Evolutionary conservation across 2,888 invertebrate species (phyloP).

Genomic region (Drosophila mercatorum): DNA sequence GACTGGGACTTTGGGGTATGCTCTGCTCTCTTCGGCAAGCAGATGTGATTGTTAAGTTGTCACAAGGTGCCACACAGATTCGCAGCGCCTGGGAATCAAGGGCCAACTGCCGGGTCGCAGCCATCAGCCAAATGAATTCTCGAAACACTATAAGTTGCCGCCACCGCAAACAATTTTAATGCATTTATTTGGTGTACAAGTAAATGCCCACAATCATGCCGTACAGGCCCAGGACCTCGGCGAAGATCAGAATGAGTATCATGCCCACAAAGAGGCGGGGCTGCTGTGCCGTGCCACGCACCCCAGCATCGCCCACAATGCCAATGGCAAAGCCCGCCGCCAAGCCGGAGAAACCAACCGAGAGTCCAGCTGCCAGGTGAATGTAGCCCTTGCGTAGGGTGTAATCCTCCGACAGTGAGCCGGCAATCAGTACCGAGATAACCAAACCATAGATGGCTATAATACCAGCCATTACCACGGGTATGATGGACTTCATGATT

Average conservation of each 20-base stretch:
- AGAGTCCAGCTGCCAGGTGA: slow-evolving; percentile 97
- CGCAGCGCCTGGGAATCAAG: slow-evolving; percentile 53
- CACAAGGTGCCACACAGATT: slow-evolving; percentile 65
- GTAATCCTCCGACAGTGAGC: slow-evolving; percentile 81
- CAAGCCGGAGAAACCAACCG: slow-evolving; percentile 98
- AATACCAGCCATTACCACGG: slow-evolving; percentile 99
- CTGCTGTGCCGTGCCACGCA: slow-evolving; percentile 99
- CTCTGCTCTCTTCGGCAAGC: background rate
- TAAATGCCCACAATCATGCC: slow-evolving; percentile 99
- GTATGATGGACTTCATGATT: slow-evolving; percentile 95
- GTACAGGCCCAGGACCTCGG: slow-evolving; percentile 99
- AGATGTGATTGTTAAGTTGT: slow-evolving; percentile 68
- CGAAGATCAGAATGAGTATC: slow-evolving; percentile 93
- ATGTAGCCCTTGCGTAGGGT: slow-evolving; percentile 94
- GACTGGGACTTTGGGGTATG: slow-evolving; percentile 23
- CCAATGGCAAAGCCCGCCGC: slow-evolving; percentile 90
- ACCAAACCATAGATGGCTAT: slow-evolving; percentile 99
- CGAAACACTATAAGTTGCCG: slow-evolving; percentile 10
- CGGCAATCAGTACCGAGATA: slow-evolving; percentile 98
- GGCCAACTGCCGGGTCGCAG: background rate
- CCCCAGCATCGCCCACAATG: slow-evolving; percentile 98
- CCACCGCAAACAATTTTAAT: slow-evolving; percentile 6
- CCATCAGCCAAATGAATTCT: slow-evolving; percentile 18
- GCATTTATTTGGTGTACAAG: slow-evolving; percentile 93
- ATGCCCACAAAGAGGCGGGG: slow-evolving; percentile 88